Percentiles rank a stretch among this genome's conserved stretches.
phyloP scores from a whole-genome alignment of 2,113 vertebrate species.

The Glaucomys volans region DNA sequence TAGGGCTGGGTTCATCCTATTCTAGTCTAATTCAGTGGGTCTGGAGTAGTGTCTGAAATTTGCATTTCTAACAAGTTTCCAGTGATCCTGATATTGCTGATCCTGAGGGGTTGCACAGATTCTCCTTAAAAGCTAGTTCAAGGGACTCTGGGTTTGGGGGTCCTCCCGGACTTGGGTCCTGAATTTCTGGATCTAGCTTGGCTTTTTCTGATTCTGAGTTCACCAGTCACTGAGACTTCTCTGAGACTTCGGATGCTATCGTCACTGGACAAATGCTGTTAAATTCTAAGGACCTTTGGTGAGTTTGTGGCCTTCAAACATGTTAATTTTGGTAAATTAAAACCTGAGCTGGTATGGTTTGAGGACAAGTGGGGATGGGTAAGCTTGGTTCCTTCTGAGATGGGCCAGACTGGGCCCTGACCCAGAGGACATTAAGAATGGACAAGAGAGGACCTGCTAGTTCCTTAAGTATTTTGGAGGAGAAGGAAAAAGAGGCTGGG shows the following conservation, averaged over 20 bases:
- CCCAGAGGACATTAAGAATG: not conserved
- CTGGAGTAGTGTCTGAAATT: not conserved
- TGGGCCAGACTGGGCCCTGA: not conserved
- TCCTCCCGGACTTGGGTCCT: not conserved
- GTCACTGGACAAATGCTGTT: not conserved
- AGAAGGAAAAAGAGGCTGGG: not conserved
- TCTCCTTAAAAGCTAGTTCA: not conserved
- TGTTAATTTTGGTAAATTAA: not conserved
- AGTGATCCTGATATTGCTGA: not conserved
- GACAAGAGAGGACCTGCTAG: not conserved
- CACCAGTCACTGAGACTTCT: not conserved
- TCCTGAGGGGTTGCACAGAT: rapidly evolving
- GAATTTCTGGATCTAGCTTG: not conserved
- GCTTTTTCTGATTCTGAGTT: not conserved
- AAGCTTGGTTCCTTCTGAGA: not conserved
- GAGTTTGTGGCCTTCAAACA: not conserved
- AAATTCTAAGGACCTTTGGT: not conserved
- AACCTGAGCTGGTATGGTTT: not conserved
- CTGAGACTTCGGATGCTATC: not conserved
- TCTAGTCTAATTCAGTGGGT: not conserved
- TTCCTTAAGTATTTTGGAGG: no score
- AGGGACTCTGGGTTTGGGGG: not conserved
- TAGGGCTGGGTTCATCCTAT: not conserved
- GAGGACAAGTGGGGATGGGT: not conserved
- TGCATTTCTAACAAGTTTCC: not conserved